These are phyloP conservation scores for Zenarchopterus dispar DNA, from an alignment of 2,797 vertebrate species.

Conservation along the genomic window DNA sequence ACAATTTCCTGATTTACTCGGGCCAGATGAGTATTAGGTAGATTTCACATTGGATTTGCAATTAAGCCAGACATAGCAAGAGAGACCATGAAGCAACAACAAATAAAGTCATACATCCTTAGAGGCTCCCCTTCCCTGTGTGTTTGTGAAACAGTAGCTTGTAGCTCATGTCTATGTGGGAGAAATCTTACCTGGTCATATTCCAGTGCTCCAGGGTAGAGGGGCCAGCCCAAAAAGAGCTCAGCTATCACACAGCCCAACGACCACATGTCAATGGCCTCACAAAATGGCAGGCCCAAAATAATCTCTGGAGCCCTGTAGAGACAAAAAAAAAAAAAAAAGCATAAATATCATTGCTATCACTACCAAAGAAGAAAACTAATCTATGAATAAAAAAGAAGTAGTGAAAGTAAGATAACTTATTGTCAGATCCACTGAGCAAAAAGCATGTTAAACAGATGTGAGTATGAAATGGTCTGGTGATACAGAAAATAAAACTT, in stretches of 20 bases:
- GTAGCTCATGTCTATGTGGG: background rate
- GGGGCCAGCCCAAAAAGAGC: constrained; percentile 97
- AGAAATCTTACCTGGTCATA: constrained; percentile 93
- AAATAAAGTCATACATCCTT: constrained; percentile 15
- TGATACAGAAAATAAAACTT: no score
- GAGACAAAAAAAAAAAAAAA: constrained; percentile 40
- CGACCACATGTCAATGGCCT: constrained; percentile 96
- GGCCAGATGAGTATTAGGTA: constrained; percentile 44
- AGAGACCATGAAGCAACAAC: constrained; percentile 27
- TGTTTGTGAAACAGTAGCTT: background rate
- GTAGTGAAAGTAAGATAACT: background rate
- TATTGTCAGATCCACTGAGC: background rate
- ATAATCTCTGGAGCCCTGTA: constrained; percentile 94
- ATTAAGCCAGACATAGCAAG: constrained; percentile 4
- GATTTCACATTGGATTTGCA: constrained; percentile 54
- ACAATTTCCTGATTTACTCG: constrained; percentile 66
- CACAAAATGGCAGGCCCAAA: constrained; percentile 95
- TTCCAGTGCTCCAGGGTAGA: constrained; percentile 98
- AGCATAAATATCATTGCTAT: constrained; percentile 3
- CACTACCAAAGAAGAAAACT: constrained; percentile 80
- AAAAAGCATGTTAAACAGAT: no score
- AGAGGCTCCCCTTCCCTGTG: background rate
- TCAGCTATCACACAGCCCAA: constrained; percentile 98
- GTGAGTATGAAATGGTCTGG: no score
- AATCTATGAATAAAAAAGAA: constrained; percentile 63